Evolutionary conservation across 1,140 invertebrate genomes (phyloP), one percentile per base, ranked within the genome.

Genomic region (Acromyrmex heyeri): DNA sequence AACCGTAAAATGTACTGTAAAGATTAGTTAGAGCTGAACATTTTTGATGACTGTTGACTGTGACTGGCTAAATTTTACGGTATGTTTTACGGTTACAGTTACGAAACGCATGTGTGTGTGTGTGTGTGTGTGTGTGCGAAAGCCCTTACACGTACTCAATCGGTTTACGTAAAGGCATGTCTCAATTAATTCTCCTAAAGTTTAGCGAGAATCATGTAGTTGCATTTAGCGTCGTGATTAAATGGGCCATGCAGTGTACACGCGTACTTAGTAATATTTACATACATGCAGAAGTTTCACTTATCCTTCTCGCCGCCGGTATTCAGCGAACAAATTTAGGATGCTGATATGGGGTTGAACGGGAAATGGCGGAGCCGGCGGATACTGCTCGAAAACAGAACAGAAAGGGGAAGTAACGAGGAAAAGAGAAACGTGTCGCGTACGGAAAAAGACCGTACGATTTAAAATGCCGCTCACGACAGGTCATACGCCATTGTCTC

Each of bases 401-500:
- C 27, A 44, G 67, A 55, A 62, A 69, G 10, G 21, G 61, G 16
- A 21, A 48, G 70, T 55, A 50, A 64, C 78, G 70, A 59, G 75
- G 53, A 64, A 90, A 86, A 86, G 85, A 75, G 86, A 59, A 81
- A 87, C 89, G 91, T 87, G 91, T 61, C 76, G 83, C 85, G 59
- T 34, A 61, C 59, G 57, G 44, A 64, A 62, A 88, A 90, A 89
- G 65, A 82, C 79, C 55, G 69, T 83, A 69, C 88, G 76, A 92
- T 92, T 93, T 93, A 91, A 93, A 92, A 94, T 94, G 93, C 93
- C 78, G 87, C 81, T 88, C 93, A 93, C 92, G 93, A 77, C 76
- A 86, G 87, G 77, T 91, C 93, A 92, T 91, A 91, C 90, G 88
- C 93, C 88, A 94, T 94, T 94, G 93, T 94, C 93, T 94, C 92